phyloP scores from a whole-genome alignment of 2,888 invertebrate genomes.

The Acanthosepion lycidas region DNA sequence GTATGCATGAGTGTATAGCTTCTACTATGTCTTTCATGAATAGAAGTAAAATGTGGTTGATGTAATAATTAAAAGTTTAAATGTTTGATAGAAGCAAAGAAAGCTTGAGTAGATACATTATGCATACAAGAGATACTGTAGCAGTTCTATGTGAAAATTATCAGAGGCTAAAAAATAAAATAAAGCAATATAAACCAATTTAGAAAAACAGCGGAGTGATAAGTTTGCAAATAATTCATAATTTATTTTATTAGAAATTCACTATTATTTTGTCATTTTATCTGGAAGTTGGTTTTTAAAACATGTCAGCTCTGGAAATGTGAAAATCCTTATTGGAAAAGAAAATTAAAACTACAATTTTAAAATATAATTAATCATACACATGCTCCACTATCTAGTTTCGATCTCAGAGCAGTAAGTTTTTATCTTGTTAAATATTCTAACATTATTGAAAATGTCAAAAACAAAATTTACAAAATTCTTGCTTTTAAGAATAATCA shows the following conservation, averaged over 20 bases:
- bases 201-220: background rate
- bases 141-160: background rate
- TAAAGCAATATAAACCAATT: background rate
- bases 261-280: background rate
- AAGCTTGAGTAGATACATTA: background rate
- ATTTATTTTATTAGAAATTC: background rate
- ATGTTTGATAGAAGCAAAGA: background rate
- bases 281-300: background rate
- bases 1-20: background rate
- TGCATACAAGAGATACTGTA: background rate
- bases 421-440: no score
- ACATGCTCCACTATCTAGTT: no score
- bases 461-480: no score
- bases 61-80: background rate
- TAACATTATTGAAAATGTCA: no score
- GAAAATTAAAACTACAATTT: no score
- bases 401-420: no score
- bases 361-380: no score
- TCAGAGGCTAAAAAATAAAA: background rate
- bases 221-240: background rate
- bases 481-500: no score
- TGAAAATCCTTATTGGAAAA: background rate
- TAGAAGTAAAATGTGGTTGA: background rate
- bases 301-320: background rate
- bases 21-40: background rate